Percentiles rank a stretch among this genome's conserved stretches.
Conservation (phyloP, 2,888 invertebrate species). For the Oscheius sp. region DNA sequence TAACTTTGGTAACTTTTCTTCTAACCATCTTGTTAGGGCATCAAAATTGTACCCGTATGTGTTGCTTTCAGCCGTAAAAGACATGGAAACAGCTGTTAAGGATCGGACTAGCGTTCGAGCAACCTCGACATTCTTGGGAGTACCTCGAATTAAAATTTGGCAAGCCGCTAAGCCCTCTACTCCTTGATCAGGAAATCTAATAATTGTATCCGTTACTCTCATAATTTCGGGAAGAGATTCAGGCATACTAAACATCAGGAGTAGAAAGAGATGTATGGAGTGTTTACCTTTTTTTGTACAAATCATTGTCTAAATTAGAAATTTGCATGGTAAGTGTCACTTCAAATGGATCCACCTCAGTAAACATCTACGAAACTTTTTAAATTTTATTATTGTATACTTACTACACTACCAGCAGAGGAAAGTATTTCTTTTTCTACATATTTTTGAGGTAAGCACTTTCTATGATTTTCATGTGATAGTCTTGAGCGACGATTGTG, state of each 20-base stretch:
- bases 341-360: slow-evolving; percentile 1
- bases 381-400: not conserved
- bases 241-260: not conserved
- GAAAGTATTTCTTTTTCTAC: not conserved
- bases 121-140: not conserved
- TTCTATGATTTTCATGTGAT: slow-evolving; percentile 15
- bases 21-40: not conserved
- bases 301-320: not conserved
- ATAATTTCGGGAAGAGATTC: slow-evolving; percentile 12
- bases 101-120: not conserved
- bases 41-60: not conserved
- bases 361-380: not conserved
- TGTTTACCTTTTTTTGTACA: not conserved
- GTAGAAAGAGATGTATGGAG: too few species aligned
- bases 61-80: not conserved
- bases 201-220: slow-evolving; percentile 7
- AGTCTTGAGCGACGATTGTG: slow-evolving; percentile 2
- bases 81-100: not conserved
- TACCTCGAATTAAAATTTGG: slow-evolving; percentile 4
- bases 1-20: not conserved
- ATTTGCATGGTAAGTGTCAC: slow-evolving; percentile 25
- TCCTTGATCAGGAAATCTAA: slow-evolving; percentile 20
- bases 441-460: too few species aligned
- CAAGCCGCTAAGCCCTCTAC: not conserved
- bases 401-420: not conserved